These are phyloP conservation scores for Rotaria macrura DNA, from an alignment of 2,888 invertebrate species.

Conservation along the genomic window DNA sequence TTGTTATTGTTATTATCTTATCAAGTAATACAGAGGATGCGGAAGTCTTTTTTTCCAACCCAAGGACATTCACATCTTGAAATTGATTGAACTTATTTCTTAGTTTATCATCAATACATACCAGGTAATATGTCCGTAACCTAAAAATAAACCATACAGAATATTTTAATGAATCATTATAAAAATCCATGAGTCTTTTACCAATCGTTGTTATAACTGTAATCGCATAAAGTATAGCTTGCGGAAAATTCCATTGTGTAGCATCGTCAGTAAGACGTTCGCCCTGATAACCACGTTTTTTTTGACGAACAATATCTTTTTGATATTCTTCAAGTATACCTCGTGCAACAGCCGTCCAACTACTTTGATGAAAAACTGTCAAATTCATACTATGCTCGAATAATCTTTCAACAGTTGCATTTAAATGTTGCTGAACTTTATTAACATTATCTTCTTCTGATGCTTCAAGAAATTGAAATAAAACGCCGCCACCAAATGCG, in stretches of 20 bases:
- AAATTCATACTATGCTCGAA: constrained; percentile 27
- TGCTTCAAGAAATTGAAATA: constrained; percentile 32
- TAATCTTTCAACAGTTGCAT: constrained; percentile 27
- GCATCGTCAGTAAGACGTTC: not conserved
- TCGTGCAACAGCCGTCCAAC: constrained; percentile 15
- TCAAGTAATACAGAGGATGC: not conserved
- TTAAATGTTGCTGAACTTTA: constrained; percentile 21
- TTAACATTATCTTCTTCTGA: constrained; percentile 22
- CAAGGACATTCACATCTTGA: not conserved
- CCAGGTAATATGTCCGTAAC: constrained; percentile 20
- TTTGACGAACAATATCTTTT: constrained; percentile 26
- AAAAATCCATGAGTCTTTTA: not conserved
- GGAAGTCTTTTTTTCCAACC: not conserved
- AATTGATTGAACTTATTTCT: not conserved
- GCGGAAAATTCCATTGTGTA: constrained; percentile 32
- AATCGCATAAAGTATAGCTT: constrained; percentile 32
- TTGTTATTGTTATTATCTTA: not conserved
- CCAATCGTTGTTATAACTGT: constrained; percentile 34
- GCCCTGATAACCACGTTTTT: constrained; percentile 28
- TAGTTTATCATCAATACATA: not conserved
- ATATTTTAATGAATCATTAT: not conserved
- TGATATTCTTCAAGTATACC: constrained; percentile 27
- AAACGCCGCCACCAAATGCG: constrained; percentile 28
- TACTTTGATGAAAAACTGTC: constrained; percentile 25
- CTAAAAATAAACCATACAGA: not conserved